These are phyloP conservation scores for Hirtodrosophila trivittata DNA, from an alignment of 2,888 invertebrate genomes.

Conservation along the genomic window DNA sequence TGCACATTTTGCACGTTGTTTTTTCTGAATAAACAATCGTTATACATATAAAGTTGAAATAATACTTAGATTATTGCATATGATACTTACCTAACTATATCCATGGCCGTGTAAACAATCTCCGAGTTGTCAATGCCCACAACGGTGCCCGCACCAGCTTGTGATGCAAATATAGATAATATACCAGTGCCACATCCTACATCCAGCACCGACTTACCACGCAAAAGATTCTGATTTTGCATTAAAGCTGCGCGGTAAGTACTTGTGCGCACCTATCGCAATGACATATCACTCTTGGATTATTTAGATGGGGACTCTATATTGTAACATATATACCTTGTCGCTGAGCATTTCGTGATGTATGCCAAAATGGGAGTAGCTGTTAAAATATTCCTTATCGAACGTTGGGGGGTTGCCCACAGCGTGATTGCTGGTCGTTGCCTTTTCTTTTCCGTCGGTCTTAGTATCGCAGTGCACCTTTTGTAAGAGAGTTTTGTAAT, in stretches of 20 bases:
- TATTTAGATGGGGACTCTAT: no score
- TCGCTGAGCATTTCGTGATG: slow-evolving; percentile 98
- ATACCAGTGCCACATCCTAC: slow-evolving; percentile 99
- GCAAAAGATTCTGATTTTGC: slow-evolving; percentile 88
- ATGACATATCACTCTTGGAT: background rate
- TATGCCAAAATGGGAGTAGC: slow-evolving; percentile 95
- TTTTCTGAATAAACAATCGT: no score
- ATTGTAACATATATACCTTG: slow-evolving; percentile 76
- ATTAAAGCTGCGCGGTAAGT: slow-evolving; percentile 93
- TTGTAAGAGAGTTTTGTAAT: slow-evolving; percentile 71
- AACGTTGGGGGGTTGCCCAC: slow-evolving; percentile 43
- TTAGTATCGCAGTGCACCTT: slow-evolving; percentile 53
- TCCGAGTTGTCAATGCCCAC: slow-evolving; percentile 98
- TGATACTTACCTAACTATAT: slow-evolving; percentile 90
- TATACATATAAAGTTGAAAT: background rate
- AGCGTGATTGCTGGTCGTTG: slow-evolving; percentile 72
- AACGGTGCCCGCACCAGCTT: slow-evolving; percentile 95
- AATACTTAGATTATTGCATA: background rate
- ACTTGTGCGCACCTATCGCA: slow-evolving; percentile 88
- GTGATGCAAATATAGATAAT: slow-evolving; percentile 98
- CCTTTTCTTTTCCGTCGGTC: background rate
- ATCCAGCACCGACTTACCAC: slow-evolving; percentile 92
- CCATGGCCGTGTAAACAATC: slow-evolving; percentile 97
- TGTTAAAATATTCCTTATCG: slow-evolving; percentile 91
- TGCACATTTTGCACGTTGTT: slow-evolving; percentile 87